phyloP scores from a whole-genome alignment of 2,888 invertebrate genomes.

The Machimus rusticus region DNA sequence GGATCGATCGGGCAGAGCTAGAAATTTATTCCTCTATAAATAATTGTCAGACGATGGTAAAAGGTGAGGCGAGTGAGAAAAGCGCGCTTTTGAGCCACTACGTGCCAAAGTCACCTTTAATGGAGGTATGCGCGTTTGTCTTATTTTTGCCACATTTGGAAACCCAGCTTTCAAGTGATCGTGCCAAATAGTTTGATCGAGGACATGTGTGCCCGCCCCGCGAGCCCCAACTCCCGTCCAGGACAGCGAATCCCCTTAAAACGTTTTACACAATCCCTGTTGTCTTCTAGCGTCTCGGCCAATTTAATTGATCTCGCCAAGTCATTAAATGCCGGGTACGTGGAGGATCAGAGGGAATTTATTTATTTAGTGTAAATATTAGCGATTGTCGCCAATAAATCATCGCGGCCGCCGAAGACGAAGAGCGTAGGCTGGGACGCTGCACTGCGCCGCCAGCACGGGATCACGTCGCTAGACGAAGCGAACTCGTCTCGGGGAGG shows the following conservation, averaged over 20 bases:
- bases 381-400: constrained; percentile 24
- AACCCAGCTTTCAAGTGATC: constrained; percentile 14
- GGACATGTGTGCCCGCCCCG: constrained; percentile 1
- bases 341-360: constrained; percentile 13
- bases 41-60: constrained; percentile 36
- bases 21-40: constrained; percentile 35
- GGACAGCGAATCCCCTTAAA: background rate
- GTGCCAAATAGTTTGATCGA: constrained; percentile 18
- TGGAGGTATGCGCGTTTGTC: constrained; percentile 33
- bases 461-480: background rate
- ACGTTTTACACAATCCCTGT: background rate
- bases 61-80: constrained; percentile 21
- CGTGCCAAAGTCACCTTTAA: constrained; percentile 30
- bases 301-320: constrained; percentile 24
- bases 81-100: constrained; percentile 6
- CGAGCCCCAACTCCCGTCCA: background rate
- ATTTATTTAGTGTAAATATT: constrained; percentile 41
- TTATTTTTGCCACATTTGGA: constrained; percentile 33
- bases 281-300: constrained; percentile 8
- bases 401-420: background rate
- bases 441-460: background rate
- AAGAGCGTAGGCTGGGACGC: background rate
- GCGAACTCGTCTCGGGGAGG: background rate
- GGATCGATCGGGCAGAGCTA: constrained; percentile 17
- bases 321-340: background rate